A percentile compares a stretch with the other conserved stretches of the same genome.
phyloP scores from a whole-genome alignment of 2,888 invertebrate genomes.

The Trichacis sp. region DNA sequence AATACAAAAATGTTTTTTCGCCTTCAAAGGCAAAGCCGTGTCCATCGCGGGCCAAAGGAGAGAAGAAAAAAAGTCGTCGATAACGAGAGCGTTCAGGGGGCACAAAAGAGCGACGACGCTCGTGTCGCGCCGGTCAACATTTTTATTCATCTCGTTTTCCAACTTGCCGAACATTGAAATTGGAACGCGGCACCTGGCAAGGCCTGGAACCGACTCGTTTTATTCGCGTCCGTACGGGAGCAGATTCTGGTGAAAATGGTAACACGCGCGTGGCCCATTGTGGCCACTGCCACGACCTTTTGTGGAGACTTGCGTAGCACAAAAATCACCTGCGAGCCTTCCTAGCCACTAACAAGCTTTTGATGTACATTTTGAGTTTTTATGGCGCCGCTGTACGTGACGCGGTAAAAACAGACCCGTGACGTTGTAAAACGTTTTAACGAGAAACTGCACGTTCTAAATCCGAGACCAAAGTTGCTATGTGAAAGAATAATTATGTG shows the following conservation, averaged over 20 bases:
- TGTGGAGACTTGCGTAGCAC: slow-evolving; percentile 40
- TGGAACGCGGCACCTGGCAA: slow-evolving; percentile 40
- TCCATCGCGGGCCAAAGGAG: not conserved
- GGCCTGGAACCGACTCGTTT: too few species aligned
- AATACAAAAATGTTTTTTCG: slow-evolving; percentile 4
- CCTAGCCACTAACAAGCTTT: slow-evolving; percentile 36
- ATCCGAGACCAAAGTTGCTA: too few species aligned
- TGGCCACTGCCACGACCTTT: slow-evolving; percentile 48
- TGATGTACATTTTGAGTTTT: slow-evolving; percentile 12
- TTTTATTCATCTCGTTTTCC: slow-evolving; percentile 12
- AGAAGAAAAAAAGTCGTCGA: slow-evolving; percentile 11
- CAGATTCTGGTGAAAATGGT: slow-evolving; percentile 13
- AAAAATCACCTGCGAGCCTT: slow-evolving; percentile 45
- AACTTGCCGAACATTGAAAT: not conserved
- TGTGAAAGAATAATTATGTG: too few species aligned
- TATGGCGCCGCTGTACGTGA: slow-evolving; percentile 4
- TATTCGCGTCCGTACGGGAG: slow-evolving; percentile 18
- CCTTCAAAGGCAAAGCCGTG: slow-evolving; percentile 5
- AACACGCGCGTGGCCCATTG: slow-evolving; percentile 52
- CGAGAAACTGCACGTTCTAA: too few species aligned
- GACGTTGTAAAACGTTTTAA: too few species aligned
- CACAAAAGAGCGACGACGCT: slow-evolving; percentile 16
- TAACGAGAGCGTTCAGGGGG: slow-evolving; percentile 5
- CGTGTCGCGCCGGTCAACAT: slow-evolving; percentile 3
- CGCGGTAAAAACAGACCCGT: not conserved